phyloP scores from a whole-genome alignment of 2,113 vertebrate species.

The Cercocebus atys region DNA sequence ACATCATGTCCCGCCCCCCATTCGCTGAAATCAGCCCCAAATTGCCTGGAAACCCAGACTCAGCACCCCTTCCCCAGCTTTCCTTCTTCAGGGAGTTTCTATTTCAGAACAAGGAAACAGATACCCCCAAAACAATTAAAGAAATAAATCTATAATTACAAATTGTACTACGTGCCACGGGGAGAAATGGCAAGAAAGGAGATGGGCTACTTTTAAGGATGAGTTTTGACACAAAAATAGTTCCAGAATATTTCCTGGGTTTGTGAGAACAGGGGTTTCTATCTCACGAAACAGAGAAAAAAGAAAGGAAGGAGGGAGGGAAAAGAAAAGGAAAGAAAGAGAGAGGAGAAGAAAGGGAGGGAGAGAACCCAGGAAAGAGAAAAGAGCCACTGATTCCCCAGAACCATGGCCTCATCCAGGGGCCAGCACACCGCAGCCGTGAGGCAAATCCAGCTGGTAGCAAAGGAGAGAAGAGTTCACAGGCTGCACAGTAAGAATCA shows the following conservation, averaged over 20 bases:
- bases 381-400: neutral
- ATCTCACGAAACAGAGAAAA: neutral
- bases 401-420: neutral
- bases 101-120: neutral
- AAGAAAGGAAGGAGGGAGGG: neutral
- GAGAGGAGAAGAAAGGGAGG: too few relatives aligned
- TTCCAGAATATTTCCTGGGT: neutral
- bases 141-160: neutral
- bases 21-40: neutral
- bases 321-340: too few relatives aligned
- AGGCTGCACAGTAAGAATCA: neutral
- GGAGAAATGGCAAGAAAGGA: neutral
- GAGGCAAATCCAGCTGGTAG: neutral
- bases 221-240: neutral
- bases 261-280: neutral
- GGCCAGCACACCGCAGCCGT: neutral
- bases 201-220: rapidly evolving
- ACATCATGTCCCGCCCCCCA: too few relatives aligned
- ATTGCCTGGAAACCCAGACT: neutral
- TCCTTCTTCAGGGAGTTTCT: neutral
- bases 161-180: rapidly evolving
- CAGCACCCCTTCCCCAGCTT: rapidly evolving
- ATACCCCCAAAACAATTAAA: neutral
- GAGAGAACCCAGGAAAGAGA: rapidly evolving
- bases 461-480: too few relatives aligned